Conservation (phyloP, 2,888 invertebrate species). For the Patella caerulea region DNA sequence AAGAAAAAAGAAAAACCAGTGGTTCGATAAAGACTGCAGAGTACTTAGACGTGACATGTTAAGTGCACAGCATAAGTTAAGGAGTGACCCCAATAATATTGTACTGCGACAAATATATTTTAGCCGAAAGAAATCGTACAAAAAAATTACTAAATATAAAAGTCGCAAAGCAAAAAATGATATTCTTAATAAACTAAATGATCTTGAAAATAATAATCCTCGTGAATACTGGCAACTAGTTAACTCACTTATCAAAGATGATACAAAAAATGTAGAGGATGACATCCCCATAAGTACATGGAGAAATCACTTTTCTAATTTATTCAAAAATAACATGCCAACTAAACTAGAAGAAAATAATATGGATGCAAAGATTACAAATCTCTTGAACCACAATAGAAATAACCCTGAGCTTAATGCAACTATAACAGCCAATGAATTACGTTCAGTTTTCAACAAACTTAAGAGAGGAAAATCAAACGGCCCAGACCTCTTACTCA, state of each 20-base stretch:
- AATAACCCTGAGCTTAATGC: background rate
- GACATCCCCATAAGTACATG: background rate
- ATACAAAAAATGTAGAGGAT: background rate
- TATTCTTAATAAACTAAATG: background rate
- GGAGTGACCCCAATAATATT: background rate
- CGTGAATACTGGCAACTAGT: background rate
- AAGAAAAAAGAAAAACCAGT: no score
- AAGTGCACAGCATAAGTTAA: no score
- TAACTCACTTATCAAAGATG: background rate
- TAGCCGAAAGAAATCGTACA: background rate
- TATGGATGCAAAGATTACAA: background rate
- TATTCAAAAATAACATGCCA: background rate
- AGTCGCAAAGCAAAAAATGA: background rate
- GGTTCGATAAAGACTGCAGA: no score
- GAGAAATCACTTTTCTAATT: background rate
- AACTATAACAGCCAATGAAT: background rate
- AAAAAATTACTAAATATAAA: conserved; percentile 6
- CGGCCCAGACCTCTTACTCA: background rate
- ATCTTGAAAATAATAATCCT: conserved; percentile 2
- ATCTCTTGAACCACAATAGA: background rate
- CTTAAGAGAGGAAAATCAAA: background rate
- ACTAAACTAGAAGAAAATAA: background rate
- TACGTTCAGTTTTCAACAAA: background rate
- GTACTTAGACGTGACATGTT: no score
- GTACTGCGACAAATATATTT: background rate